Evolutionary conservation across 2,888 invertebrate genomes (phyloP).

Genomic region (Drepanosiphum platanoidis): DNA sequence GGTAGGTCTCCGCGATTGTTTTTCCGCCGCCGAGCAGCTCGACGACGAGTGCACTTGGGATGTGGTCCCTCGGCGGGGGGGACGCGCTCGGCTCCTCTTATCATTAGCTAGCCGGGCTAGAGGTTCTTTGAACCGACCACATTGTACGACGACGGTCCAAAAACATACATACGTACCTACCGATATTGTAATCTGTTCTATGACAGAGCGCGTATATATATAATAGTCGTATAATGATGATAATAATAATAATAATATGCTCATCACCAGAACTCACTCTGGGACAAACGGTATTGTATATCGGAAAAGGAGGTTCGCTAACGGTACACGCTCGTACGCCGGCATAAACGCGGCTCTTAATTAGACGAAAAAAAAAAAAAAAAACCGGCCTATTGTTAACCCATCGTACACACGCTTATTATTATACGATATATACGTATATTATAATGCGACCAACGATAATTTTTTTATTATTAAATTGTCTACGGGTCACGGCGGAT

Average conservation of each 20-base stretch:
- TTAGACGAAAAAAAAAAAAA: constrained; percentile 60
- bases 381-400: constrained; percentile 59
- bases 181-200: constrained; percentile 36
- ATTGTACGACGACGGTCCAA: constrained; percentile 53
- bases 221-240: constrained; percentile 35
- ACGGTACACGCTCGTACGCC: constrained; percentile 47
- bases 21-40: too few relatives aligned
- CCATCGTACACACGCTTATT: background rate
- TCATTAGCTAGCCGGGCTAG: constrained; percentile 23
- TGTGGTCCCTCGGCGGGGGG: constrained; percentile 59
- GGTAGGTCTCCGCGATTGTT: constrained; percentile 29
- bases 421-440: background rate
- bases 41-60: constrained; percentile 10
- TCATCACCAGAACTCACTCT: constrained; percentile 50
- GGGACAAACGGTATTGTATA: constrained; percentile 61
- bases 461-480: constrained; percentile 45
- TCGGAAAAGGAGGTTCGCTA: constrained; percentile 61
- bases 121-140: constrained; percentile 57
- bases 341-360: constrained; percentile 61
- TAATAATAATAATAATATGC: constrained; percentile 48
- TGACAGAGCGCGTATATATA: constrained; percentile 33
- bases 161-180: background rate
- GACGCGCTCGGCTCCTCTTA: background rate
- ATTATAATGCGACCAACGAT: constrained; percentile 39
- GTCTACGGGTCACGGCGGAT: constrained; percentile 18